A percentile compares a stretch with the other conserved stretches of the same genome.
These are phyloP conservation scores for Bolinopsis microptera DNA, from an alignment of 37 sponge, comb jelly and placozoan species.

Conservation along the genomic window DNA sequence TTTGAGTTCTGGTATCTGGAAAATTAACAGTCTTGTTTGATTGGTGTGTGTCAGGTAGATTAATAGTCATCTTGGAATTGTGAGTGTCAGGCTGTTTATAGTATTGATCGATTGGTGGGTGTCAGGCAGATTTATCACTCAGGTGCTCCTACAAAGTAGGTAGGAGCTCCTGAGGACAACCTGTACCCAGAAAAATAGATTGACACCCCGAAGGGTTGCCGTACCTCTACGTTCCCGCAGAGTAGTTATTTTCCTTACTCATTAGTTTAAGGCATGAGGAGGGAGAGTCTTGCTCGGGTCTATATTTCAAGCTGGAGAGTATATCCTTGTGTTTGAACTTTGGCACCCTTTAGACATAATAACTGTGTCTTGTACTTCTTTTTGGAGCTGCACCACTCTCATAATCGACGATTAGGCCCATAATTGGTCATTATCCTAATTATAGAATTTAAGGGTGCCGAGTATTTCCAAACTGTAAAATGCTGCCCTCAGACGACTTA, in stretches of 20 bases:
- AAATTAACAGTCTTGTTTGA: too few relatives aligned
- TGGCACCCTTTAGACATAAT: background rate
- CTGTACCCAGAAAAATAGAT: conserved; percentile 64
- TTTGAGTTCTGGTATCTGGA: too few relatives aligned
- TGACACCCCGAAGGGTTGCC: background rate
- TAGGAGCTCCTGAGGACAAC: conserved; percentile 55
- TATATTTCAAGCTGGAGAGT: background rate
- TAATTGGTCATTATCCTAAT: background rate
- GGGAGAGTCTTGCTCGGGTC: background rate
- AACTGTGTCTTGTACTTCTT: too few relatives aligned
- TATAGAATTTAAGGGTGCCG: background rate
- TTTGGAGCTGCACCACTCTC: too few relatives aligned
- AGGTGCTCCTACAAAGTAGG: conserved; percentile 49
- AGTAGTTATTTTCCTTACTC: conserved; percentile 67
- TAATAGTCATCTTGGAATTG: too few relatives aligned
- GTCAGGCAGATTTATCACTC: conserved; percentile 66
- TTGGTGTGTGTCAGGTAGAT: too few relatives aligned
- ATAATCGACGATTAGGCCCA: background rate
- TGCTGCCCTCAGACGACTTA: too few relatives aligned
- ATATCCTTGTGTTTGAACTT: conserved; percentile 53
- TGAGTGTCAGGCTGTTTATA: too few relatives aligned
- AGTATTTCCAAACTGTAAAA: background rate
- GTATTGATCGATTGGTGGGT: conserved; percentile 40
- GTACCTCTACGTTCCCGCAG: conserved; percentile 56
- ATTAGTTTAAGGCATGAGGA: conserved; percentile 65